Conservation (phyloP, 2,888 invertebrate genomes). For the Lysandra coridon region DNA sequence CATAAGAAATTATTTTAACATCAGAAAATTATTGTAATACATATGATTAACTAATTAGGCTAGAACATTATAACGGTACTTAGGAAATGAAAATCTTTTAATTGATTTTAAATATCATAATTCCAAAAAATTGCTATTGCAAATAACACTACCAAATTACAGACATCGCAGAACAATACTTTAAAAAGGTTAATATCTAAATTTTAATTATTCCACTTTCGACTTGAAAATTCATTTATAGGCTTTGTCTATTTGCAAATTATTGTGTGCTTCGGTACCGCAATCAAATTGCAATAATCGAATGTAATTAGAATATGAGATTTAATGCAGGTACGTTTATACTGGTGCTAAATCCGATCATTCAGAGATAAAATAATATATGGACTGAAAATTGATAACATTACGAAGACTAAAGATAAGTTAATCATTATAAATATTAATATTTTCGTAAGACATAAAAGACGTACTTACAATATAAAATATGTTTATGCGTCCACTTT, state of each 20-base stretch:
- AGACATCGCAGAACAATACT: neutral
- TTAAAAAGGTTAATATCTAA: neutral
- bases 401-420: too few species aligned
- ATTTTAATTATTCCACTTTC: neutral
- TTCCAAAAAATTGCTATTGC: neutral
- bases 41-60: too few species aligned
- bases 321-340: conserved; percentile 34
- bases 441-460: too few species aligned
- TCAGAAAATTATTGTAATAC: neutral
- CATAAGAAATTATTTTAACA: neutral
- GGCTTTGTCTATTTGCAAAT: conserved; percentile 39
- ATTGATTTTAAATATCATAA: too few species aligned
- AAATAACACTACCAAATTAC: neutral
- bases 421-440: too few species aligned
- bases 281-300: conserved; percentile 45
- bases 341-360: neutral
- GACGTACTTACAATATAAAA: too few species aligned
- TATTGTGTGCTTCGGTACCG: conserved; percentile 38
- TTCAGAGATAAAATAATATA: neutral
- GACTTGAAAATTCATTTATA: neutral
- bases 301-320: conserved; percentile 45
- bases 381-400: too few species aligned
- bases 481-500: too few species aligned
- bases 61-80: too few species aligned
- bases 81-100: too few species aligned